phyloP scores from a whole-genome alignment of 92 coral and sea anemone species.

The Parazoanthus atlanticus region DNA sequence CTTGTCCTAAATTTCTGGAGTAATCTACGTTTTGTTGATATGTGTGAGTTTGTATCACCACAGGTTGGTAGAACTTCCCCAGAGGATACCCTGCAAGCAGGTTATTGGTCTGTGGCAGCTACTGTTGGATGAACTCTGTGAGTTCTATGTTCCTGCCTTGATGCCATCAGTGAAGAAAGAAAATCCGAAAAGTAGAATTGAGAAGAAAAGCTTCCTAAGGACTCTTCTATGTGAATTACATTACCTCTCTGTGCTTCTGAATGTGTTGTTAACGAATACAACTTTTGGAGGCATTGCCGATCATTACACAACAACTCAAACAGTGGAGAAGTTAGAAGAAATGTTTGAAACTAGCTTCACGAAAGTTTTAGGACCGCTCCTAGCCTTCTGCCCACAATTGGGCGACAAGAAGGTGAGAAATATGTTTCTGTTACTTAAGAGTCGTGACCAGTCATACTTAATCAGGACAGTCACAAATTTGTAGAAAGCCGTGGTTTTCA shows the following conservation, averaged over 20 bases:
- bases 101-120: conserved; percentile 37
- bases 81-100: conserved; percentile 33
- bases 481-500: not conserved
- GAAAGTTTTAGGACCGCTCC: conserved; percentile 12
- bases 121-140: conserved; percentile 9
- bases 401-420: conserved; percentile 13
- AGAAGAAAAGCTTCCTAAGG: not conserved
- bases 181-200: not conserved
- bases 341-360: conserved; percentile 21
- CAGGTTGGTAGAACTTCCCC: conserved; percentile 25
- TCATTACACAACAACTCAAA: conserved; percentile 56
- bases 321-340: conserved; percentile 31
- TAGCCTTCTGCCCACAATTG: conserved; percentile 22
- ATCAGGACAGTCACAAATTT: not conserved
- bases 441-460: not conserved
- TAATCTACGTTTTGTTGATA: not conserved
- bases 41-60: not conserved
- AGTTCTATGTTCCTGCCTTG: conserved; percentile 9
- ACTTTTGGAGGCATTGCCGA: conserved; percentile 74
- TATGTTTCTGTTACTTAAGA: not conserved
- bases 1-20: too few species aligned
- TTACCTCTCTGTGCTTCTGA: conserved; percentile 52
- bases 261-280: conserved; percentile 59
- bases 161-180: not conserved
- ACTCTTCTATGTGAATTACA: conserved; percentile 41